phyloP scores from a whole-genome alignment of 35 echinoderm and acorn worm genomes.

The Patiria miniata region DNA sequence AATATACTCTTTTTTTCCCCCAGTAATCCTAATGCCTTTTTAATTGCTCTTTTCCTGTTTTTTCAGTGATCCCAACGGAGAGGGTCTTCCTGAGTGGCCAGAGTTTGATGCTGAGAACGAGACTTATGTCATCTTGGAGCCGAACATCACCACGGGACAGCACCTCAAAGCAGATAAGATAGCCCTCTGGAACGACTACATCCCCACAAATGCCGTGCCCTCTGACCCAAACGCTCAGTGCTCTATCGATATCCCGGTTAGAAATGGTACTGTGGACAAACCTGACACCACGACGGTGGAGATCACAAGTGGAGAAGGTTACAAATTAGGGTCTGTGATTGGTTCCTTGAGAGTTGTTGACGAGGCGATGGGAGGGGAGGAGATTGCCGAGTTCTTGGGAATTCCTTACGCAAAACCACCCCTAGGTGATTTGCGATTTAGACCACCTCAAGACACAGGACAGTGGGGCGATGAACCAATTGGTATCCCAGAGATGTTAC shows the following conservation, averaged over 20 bases:
- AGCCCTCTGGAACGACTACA: constrained; percentile 13
- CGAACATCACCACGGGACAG: constrained; percentile 22
- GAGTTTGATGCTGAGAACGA: constrained; percentile 11
- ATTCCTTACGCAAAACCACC: constrained; percentile 54
- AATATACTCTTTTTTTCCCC: too few species aligned
- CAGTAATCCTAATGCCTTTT: too few species aligned
- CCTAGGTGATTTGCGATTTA: constrained; percentile 23
- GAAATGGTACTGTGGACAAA: background rate
- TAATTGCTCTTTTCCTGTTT: too few species aligned
- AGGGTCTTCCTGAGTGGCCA: constrained; percentile 7
- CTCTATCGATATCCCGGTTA: background rate
- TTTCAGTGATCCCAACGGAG: constrained; percentile 44
- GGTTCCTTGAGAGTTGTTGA: background rate
- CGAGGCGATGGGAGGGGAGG: background rate
- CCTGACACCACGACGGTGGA: background rate
- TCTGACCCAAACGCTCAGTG: background rate
- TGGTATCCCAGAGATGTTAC: constrained; percentile 34
- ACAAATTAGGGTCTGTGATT: background rate
- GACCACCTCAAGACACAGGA: constrained; percentile 11
- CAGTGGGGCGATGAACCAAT: constrained; percentile 7
- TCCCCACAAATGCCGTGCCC: background rate
- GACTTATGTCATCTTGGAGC: constrained; percentile 22
- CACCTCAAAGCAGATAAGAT: background rate
- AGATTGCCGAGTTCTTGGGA: constrained; percentile 35
- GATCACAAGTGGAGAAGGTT: background rate